phyloP scores from a whole-genome alignment of 2,113 vertebrate genomes.

The Empidonax alnorum region DNA sequence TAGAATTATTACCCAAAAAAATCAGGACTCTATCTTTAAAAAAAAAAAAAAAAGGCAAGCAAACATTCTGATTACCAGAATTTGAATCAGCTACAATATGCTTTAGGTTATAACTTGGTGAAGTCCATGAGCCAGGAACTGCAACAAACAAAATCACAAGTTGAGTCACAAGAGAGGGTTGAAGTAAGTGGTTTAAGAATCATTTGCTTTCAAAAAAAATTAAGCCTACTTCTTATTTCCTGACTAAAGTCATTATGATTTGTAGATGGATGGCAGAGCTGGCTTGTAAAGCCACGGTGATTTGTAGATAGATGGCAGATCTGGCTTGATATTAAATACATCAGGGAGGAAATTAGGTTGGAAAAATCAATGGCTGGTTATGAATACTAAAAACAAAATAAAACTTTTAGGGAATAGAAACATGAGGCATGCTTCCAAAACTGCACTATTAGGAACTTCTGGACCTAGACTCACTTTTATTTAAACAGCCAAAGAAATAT shows the following conservation, averaged over 20 bases:
- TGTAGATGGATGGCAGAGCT: slow-evolving; percentile 18
- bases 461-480: background rate
- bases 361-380: slow-evolving; percentile 62
- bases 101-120: background rate
- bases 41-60: background rate
- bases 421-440: slow-evolving; percentile 10
- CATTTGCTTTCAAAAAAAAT: background rate
- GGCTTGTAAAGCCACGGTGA: slow-evolving; percentile 40
- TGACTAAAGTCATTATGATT: slow-evolving; percentile 30
- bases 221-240: slow-evolving; percentile 40
- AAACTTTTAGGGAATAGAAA: slow-evolving; percentile 8
- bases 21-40: background rate
- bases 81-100: slow-evolving; percentile 36
- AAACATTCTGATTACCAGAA: background rate
- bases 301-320: slow-evolving; percentile 45
- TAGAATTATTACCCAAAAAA: background rate
- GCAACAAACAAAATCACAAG: slow-evolving; percentile 13
- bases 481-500: background rate
- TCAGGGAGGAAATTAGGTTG: slow-evolving; percentile 57
- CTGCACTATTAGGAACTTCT: background rate
- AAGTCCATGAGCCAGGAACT: background rate
- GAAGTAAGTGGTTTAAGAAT: slow-evolving; percentile 28
- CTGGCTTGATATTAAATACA: slow-evolving; percentile 52
- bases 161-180: slow-evolving; percentile 2
- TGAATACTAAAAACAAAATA: slow-evolving; percentile 47